These are phyloP conservation scores for Neomorphus geoffroyi DNA, from an alignment of 2,797 vertebrate genomes.

Conservation along the genomic window DNA sequence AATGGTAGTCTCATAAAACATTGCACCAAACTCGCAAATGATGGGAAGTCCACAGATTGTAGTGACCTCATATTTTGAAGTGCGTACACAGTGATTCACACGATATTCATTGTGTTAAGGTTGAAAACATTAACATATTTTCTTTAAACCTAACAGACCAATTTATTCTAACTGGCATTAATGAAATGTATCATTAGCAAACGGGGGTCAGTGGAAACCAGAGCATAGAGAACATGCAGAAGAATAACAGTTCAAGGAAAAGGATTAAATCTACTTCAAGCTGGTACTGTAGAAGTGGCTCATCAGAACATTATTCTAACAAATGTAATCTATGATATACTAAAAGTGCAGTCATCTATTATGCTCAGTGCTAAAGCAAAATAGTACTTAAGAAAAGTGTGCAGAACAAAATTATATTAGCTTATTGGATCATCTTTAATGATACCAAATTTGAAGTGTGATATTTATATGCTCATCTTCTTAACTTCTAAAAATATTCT, in stretches of 20 bases:
- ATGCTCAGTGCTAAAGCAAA: slow-evolving; percentile 34
- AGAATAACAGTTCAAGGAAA: slow-evolving; percentile 38
- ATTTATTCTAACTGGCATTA: slow-evolving; percentile 57
- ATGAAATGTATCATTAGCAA: slow-evolving; percentile 58
- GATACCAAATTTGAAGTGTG: neutral
- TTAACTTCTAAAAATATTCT: slow-evolving; percentile 28
- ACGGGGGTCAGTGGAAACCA: slow-evolving; percentile 33
- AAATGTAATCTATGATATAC: neutral
- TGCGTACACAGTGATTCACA: neutral
- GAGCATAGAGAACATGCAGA: neutral
- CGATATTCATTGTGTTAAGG: slow-evolving; percentile 9
- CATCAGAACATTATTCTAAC: slow-evolving; percentile 36
- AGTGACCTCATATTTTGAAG: slow-evolving; percentile 10
- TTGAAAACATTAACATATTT: slow-evolving; percentile 58
- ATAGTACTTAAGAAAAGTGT: slow-evolving; percentile 28
- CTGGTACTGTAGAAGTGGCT: slow-evolving; percentile 19
- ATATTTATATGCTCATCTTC: slow-evolving; percentile 23
- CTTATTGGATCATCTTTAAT: slow-evolving; percentile 29
- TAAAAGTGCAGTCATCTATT: slow-evolving; percentile 1
- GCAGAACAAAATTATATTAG: slow-evolving; percentile 23
- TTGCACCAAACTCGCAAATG: neutral
- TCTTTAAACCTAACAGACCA: slow-evolving; percentile 41
- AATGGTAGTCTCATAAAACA: slow-evolving; percentile 8
- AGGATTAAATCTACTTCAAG: slow-evolving; percentile 27
- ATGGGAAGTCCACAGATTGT: neutral